These are phyloP conservation scores for Phacellophora camtschatica DNA, from an alignment of 30 jellyfish, hydroid and myxozoan species.

Conservation along the genomic window DNA sequence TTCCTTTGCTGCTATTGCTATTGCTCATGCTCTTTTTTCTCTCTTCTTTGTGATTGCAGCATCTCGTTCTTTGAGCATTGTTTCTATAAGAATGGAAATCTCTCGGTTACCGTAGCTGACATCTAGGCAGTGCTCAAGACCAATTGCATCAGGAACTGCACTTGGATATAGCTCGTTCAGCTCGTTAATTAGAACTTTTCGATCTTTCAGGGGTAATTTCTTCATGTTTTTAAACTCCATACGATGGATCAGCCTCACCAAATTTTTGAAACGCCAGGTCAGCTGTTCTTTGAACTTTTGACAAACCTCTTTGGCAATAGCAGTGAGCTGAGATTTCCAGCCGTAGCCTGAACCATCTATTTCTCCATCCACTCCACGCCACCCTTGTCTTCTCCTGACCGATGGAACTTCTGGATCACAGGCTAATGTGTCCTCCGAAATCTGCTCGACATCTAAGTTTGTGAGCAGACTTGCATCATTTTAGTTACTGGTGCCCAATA, in stretches of 20 bases:
- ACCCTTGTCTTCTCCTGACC: neutral
- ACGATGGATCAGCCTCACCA: too few relatives aligned
- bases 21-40: too few relatives aligned
- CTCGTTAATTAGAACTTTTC: too few relatives aligned
- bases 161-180: too few relatives aligned
- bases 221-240: too few relatives aligned
- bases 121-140: too few relatives aligned
- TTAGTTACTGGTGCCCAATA: neutral
- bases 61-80: too few relatives aligned
- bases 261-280: neutral
- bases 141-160: too few relatives aligned
- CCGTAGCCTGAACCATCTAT: neutral
- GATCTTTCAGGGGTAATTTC: too few relatives aligned
- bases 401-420: neutral
- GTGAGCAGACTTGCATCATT: neutral
- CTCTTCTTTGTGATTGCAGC: too few relatives aligned
- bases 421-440: neutral
- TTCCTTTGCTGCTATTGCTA: neutral
- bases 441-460: neutral
- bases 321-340: neutral
- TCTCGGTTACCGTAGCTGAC: too few relatives aligned
- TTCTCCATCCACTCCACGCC: neutral
- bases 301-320: neutral
- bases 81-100: too few relatives aligned
- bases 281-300: neutral